Evolutionary conservation across 2,797 vertebrate species (phyloP).

Genomic region (Periophthalmus magnuspinnatus): DNA sequence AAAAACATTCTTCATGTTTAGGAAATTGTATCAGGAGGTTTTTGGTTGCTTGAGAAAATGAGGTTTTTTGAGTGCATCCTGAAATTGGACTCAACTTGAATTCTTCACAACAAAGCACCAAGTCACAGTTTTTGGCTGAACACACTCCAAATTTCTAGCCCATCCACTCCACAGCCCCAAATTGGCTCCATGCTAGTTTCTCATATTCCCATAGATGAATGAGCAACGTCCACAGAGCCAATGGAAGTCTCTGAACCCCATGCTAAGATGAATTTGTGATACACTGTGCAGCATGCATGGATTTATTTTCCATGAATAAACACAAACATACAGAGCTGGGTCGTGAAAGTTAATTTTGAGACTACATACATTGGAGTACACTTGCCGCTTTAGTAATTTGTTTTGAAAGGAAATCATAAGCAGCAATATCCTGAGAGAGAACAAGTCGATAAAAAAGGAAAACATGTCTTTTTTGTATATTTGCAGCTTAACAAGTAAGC

Average conservation of each 20-base stretch:
- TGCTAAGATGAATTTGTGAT: not conserved
- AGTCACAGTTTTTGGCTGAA: slow-evolving; percentile 10
- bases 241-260: not conserved
- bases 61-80: not conserved
- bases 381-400: not conserved
- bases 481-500: not conserved
- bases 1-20: not conserved
- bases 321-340: not conserved
- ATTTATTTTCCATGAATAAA: not conserved
- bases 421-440: slow-evolving; percentile 1
- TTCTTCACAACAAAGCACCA: not conserved
- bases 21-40: slow-evolving; percentile 1
- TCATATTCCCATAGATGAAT: not conserved
- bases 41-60: not conserved
- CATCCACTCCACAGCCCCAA: not conserved
- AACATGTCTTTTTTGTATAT: slow-evolving; percentile 2
- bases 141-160: not conserved
- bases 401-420: slow-evolving; percentile 5
- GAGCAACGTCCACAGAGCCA: not conserved
- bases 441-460: not conserved
- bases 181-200: not conserved
- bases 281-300: not conserved
- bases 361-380: not conserved
- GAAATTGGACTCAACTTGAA: slow-evolving; percentile 3
- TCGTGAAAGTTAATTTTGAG: not conserved